Evolutionary conservation across 2,797 vertebrate species (phyloP), one percentile per base, ranked within the genome.

Genomic region (Gymnoscopelus microlampas): DNA sequence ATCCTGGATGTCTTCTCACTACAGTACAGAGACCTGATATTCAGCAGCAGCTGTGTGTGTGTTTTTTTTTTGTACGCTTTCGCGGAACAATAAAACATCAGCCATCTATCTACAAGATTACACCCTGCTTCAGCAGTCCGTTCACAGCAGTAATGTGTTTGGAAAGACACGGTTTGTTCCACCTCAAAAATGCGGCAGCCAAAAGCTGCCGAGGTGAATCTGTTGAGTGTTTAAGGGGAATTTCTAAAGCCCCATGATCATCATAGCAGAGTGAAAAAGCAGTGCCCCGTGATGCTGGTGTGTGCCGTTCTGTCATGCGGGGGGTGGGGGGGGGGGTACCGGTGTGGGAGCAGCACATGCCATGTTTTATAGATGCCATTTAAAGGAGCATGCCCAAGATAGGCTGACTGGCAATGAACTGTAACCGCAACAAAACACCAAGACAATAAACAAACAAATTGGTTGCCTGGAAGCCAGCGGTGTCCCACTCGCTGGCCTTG

Each of bases 361-460:
- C 70, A 87, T 93, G 87, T 92, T 94, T 93, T 93, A 92, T 93
- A 89, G 92, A 90, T 92, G 90, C 85, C 88, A 92, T 92, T 94
- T 93, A 91, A 90, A 89, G 82, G 82, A 90, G 85, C 86, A 87
- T 88, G 88, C 69, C 80, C 70, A 75, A 86, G 88, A 91, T 85
- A 83, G 73, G 85, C 82, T 81, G 78, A 82, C 77, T 79, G 84
- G 89, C 92, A 90, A 88, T 93, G 89, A 92, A 93, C 89, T 92
- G 90, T 91, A 93, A 92, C 92, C 82, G 74, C 76, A 44, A 91
- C 91, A 90, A 92, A 92, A 94, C 88, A 86, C 82, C 86, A 87
- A 92, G 90, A 91, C 91, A 93, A 93, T 92, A 93, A 92, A 93
- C 89, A 91, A 93, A 91, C 90, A 94, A 92, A 93, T 91, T 91